A percentile compares a stretch with the other conserved stretches of the same genome.
These are phyloP conservation scores for Rhagoletis zephyria DNA, from an alignment of 1,140 invertebrate species.

Conservation along the genomic window DNA sequence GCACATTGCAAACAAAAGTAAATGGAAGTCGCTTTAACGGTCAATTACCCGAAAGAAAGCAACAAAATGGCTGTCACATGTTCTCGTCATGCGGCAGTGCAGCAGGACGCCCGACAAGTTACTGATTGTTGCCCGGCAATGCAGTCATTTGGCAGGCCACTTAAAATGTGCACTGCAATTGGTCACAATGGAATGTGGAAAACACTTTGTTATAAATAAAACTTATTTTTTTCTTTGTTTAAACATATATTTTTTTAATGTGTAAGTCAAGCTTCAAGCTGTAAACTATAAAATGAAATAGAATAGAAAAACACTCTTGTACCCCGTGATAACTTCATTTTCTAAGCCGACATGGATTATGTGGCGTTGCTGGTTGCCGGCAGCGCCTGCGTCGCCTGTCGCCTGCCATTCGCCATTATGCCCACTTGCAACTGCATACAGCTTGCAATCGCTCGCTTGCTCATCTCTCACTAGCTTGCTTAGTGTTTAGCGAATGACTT, in stretches of 20 bases:
- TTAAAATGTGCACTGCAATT: constrained; percentile 7
- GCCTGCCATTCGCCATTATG: background rate
- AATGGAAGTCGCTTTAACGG: constrained; percentile 50
- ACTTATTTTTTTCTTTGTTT: background rate
- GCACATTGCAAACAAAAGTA: constrained; percentile 33
- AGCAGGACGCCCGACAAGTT: background rate
- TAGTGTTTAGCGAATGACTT: background rate
- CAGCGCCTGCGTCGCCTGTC: too few relatives aligned
- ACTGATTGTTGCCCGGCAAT: background rate
- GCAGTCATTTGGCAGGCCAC: constrained; percentile 41
- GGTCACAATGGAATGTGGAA: constrained; percentile 26
- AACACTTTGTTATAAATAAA: background rate
- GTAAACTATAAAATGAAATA: background rate
- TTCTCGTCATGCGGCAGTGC: background rate
- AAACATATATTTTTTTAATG: background rate
- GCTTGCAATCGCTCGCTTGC: background rate
- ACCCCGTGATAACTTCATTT: too few relatives aligned
- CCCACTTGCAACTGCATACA: background rate
- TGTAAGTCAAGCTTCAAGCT: background rate
- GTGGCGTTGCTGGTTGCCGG: too few relatives aligned
- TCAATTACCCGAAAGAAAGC: constrained; percentile 38
- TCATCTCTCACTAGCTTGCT: background rate
- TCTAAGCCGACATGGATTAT: too few relatives aligned
- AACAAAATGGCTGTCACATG: constrained; percentile 18
- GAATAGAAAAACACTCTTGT: background rate